Conservation (phyloP, 2,888 invertebrate species). For the Diogma glabrata region DNA sequence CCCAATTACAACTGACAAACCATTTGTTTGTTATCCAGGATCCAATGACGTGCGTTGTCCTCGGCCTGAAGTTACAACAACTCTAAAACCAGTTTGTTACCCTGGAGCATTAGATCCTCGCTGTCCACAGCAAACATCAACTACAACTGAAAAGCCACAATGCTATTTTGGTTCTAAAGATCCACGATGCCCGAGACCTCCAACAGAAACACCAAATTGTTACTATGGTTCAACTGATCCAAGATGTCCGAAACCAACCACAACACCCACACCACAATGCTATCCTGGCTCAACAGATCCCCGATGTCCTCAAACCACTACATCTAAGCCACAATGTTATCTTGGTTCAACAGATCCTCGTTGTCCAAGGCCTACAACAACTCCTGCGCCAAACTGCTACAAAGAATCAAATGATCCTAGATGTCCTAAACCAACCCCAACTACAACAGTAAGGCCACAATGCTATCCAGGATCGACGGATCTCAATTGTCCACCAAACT, state of each 20-base stretch:
- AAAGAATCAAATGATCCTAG: conserved; percentile 31
- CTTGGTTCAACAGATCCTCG: conserved; percentile 28
- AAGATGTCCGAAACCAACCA: conserved; percentile 26
- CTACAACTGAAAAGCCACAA: conserved; percentile 19
- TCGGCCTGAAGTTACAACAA: conserved; percentile 23
- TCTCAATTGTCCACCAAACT: conserved; percentile 26
- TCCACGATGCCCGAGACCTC: conserved; percentile 28
- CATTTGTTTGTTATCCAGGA: conserved; percentile 24
- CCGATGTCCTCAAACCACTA: conserved; percentile 25
- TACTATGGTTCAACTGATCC: conserved; percentile 34
- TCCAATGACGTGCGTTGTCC: conserved; percentile 30
- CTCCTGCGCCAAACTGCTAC: conserved; percentile 19
- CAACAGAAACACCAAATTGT: conserved; percentile 20
- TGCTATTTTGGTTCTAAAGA: conserved; percentile 27
- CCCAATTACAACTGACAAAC: conserved; percentile 14
- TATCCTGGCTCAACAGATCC: conserved; percentile 25
- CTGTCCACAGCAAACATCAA: conserved; percentile 19
- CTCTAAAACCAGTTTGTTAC: conserved; percentile 23
- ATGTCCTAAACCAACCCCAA: conserved; percentile 26
- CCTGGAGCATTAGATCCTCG: conserved; percentile 27
- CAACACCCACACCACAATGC: conserved; percentile 21
- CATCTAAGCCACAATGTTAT: conserved; percentile 23
- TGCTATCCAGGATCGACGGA: conserved; percentile 29
- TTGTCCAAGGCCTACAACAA: conserved; percentile 25
- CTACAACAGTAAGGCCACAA: conserved; percentile 16